Base-by-base conservation (phyloP, 2,797 vertebrate species). In the Falco peregrinus region DNA sequence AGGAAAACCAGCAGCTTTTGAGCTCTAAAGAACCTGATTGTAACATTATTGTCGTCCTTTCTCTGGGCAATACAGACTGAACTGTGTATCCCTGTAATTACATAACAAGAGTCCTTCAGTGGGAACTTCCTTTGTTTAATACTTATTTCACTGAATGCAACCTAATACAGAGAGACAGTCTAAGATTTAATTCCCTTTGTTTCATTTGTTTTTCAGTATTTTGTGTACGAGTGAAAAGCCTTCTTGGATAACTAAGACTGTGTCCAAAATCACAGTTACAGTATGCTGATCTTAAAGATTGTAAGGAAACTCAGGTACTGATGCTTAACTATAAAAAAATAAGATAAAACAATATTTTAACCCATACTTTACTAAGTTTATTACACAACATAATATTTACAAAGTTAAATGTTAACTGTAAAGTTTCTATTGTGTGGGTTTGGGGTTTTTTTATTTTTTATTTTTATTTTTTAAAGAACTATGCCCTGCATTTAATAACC, bases 311-410 rank as follows among this genome's bases (percentile, higher is more conserved):
- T 97, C 88, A 96, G 97, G 97, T 96, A 98, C 91, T 95, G 95
- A 95, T 87, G 71, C 92, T 96, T 89, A 95, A 93, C 97, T 98
- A 96, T 97, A 97, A 97, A 84, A 97, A 98, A 97, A 97, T 97
- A 97, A 97, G 95, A 96, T 98, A 98, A 97, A 98, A 91, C 97
- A 97, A 56, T 97, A 97, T 93, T 93, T 96, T 97, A 98, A 97
- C 96, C 96, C 97, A 97, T 97, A 96, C 96, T 97, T 96, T 97
- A 95, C 97, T 98, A 97, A 93, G 96, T 97, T 98, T 97, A 96
- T 98, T 97, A 97, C 96, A 97, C 95, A 97, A 93, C 97, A 95
- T 95, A 92, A 59, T 97, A 98, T 98, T 98, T 98, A 98, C 97
- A 98, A 97, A 97, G 97, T 97, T 97, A 97, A 96, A 93, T 90